phyloP scores from a whole-genome alignment of 2,888 invertebrate genomes.

The Drosophila tripunctata region DNA sequence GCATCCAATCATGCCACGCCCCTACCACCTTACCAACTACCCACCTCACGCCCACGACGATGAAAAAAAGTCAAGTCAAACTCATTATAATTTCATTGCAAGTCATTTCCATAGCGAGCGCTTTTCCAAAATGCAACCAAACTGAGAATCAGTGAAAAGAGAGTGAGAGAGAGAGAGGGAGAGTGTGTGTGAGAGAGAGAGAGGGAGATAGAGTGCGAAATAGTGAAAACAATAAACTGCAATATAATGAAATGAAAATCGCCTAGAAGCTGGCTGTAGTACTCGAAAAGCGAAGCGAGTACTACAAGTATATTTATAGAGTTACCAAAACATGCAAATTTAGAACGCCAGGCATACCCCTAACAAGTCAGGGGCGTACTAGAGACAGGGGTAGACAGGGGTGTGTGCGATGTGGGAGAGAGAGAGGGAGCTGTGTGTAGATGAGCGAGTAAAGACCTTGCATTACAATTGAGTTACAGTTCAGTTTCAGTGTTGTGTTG shows the following conservation, averaged over 20 bases:
- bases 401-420: neutral
- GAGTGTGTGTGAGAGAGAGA: neutral
- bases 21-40: slow-evolving; percentile 20
- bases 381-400: neutral
- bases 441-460: slow-evolving; percentile 65
- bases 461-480: slow-evolving; percentile 78
- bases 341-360: slow-evolving; percentile 11
- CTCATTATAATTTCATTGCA: slow-evolving; percentile 73
- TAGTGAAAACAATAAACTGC: slow-evolving; percentile 59
- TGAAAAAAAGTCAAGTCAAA: slow-evolving; percentile 54
- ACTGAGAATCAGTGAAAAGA: neutral
- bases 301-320: slow-evolving; percentile 50
- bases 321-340: slow-evolving; percentile 68
- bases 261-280: slow-evolving; percentile 59
- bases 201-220: neutral
- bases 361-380: neutral
- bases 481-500: slow-evolving; percentile 53
- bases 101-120: slow-evolving; percentile 63
- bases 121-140: slow-evolving; percentile 26
- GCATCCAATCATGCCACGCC: slow-evolving; percentile 45
- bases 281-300: slow-evolving; percentile 4
- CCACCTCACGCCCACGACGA: slow-evolving; percentile 31
- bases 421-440: slow-evolving; percentile 11
- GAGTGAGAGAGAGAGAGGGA: neutral
- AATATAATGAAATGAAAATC: slow-evolving; percentile 75